Conservation (phyloP, 2,888 invertebrate species). For the Pharmacophagus antenor region DNA sequence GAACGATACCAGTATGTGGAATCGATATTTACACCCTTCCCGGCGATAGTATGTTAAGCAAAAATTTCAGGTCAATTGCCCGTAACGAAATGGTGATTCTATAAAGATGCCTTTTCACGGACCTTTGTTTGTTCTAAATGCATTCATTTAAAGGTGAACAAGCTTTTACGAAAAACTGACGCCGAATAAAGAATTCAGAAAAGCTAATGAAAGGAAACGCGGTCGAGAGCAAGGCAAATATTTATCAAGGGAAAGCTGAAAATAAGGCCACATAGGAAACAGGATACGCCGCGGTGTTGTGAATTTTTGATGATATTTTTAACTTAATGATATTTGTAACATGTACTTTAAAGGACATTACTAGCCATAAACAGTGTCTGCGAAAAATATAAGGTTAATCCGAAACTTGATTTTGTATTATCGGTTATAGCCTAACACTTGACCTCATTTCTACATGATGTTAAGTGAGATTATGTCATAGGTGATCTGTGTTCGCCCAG, state of each 20-base stretch:
- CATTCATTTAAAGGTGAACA: neutral
- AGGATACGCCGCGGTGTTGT: slow-evolving; percentile 3
- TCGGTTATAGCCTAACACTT: too few relatives aligned
- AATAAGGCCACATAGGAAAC: slow-evolving; percentile 16
- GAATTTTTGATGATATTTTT: slow-evolving; percentile 3
- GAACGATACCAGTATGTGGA: too few relatives aligned
- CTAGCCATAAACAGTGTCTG: too few relatives aligned
- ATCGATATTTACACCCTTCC: too few relatives aligned
- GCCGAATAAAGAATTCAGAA: slow-evolving; percentile 27
- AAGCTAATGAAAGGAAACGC: slow-evolving; percentile 27
- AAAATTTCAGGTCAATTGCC: neutral
- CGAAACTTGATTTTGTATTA: too few relatives aligned
- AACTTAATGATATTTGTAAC: neutral
- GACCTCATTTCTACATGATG: too few relatives aligned
- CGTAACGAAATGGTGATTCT: neutral
- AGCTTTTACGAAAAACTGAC: slow-evolving; percentile 5
- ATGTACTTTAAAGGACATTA: too few relatives aligned
- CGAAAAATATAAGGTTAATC: too few relatives aligned
- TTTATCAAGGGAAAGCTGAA: slow-evolving; percentile 26
- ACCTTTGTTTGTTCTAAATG: neutral
- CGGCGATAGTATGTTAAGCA: too few relatives aligned
- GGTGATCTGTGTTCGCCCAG: too few relatives aligned
- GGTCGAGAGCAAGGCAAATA: slow-evolving; percentile 26
- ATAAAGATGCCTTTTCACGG: neutral
- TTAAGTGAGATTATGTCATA: too few relatives aligned